These are phyloP conservation scores for Lichenostomus cassidix DNA, from an alignment of 2,113 vertebrate species.

Conservation along the genomic window DNA sequence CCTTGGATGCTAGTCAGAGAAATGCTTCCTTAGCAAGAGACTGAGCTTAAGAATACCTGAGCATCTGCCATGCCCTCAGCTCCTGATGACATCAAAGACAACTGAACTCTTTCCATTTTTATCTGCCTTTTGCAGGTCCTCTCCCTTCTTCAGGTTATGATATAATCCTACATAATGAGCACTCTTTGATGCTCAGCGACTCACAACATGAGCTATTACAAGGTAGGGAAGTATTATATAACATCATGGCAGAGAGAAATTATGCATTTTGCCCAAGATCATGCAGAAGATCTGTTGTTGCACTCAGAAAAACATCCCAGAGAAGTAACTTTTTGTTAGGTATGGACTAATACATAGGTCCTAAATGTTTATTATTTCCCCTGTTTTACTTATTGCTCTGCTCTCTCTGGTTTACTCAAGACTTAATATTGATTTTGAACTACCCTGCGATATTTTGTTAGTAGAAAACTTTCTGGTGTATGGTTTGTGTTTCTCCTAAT, in stretches of 20 bases:
- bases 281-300: not conserved
- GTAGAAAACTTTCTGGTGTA: not conserved
- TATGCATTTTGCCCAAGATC: not conserved
- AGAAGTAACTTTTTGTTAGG: not conserved
- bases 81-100: not conserved
- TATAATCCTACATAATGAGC: not conserved
- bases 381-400: not conserved
- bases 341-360: not conserved
- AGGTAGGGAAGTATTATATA: not conserved
- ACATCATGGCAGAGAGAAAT: not conserved
- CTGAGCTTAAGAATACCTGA: not conserved
- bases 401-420: not conserved
- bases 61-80: not conserved
- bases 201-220: not conserved
- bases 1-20: not conserved
- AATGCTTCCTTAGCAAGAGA: not conserved
- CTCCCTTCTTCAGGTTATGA: not conserved
- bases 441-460: not conserved
- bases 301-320: not conserved
- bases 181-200: not conserved
- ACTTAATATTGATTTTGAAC: not conserved
- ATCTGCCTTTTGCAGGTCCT: not conserved
- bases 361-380: not conserved
- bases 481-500: not conserved
- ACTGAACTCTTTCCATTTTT: not conserved